Percentiles rank a stretch among this genome's conserved stretches.
Conservation (phyloP, 2,888 invertebrate species). For the Chironomus riparius region DNA sequence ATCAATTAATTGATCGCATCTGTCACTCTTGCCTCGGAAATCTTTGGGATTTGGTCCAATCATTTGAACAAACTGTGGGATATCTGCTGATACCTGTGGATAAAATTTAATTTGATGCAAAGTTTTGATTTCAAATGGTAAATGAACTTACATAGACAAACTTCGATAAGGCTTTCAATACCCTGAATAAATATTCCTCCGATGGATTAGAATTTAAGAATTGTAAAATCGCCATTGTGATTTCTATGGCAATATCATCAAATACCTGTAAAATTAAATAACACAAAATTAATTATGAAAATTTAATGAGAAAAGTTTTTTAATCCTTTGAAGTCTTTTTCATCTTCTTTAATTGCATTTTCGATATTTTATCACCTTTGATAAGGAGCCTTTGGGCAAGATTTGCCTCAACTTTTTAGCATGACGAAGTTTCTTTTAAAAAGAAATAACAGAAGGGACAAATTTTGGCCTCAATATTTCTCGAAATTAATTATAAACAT, state of each 20-base stretch:
- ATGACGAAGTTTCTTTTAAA: slow-evolving; percentile 60
- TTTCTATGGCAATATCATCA: slow-evolving; percentile 85
- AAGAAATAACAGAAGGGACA: background rate
- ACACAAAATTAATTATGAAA: background rate
- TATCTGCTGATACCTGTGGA: slow-evolving; percentile 67
- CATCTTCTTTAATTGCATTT: slow-evolving; percentile 38
- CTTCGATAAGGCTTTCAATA: slow-evolving; percentile 66
- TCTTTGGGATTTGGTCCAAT: slow-evolving; percentile 79
- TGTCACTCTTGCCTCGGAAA: slow-evolving; percentile 69
- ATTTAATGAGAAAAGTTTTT: background rate
- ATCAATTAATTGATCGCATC: slow-evolving; percentile 73
- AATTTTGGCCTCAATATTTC: no score
- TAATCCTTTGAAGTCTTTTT: slow-evolving; percentile 35
- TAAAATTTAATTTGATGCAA: no score
- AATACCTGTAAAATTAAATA: slow-evolving; percentile 58
- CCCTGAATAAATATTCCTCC: slow-evolving; percentile 72
- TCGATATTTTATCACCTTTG: slow-evolving; percentile 47
- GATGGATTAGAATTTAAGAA: slow-evolving; percentile 70
- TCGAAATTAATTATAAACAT: background rate
- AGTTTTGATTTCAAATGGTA: no score
- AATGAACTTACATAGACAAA: slow-evolving; percentile 37
- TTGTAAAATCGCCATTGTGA: slow-evolving; percentile 84
- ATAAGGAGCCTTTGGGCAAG: slow-evolving; percentile 54
- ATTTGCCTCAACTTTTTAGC: slow-evolving; percentile 52
- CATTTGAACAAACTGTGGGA: slow-evolving; percentile 82